Percentiles rank a stretch among this genome's conserved stretches.
Evolutionary conservation across 2,113 vertebrate genomes (phyloP).

Genomic region (Oostethus manadensis): DNA sequence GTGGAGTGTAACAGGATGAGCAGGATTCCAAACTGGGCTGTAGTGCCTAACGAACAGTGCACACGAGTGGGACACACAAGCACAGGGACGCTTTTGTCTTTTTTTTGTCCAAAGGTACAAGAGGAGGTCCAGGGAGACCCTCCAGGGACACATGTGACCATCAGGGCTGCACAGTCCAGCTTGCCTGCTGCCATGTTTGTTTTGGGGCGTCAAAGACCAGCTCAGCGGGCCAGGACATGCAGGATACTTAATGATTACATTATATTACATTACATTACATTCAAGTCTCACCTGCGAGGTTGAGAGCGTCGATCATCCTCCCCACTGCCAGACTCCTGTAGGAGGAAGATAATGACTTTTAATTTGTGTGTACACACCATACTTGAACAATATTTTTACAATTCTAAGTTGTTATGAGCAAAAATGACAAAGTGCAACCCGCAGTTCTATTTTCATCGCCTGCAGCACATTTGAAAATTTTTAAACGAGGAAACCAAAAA

Average conservation of each 20-base stretch:
- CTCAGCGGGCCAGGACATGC: background rate
- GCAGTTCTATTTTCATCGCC: no score
- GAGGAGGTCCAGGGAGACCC: no score
- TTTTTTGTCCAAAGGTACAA: no score
- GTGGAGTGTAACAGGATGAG: conserved; percentile 53
- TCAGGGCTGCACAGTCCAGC: no score
- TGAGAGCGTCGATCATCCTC: conserved; percentile 94
- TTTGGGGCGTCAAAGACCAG: background rate
- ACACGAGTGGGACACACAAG: background rate
- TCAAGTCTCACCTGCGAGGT: conserved; percentile 82
- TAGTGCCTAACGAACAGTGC: conserved; percentile 13
- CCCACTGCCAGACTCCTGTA: conserved; percentile 92
- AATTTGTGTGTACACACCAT: background rate
- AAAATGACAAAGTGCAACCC: no score
- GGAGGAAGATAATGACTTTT: background rate
- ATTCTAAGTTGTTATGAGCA: no score
- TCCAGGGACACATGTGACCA: no score
- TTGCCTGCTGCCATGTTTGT: background rate
- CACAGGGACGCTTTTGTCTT: no score
- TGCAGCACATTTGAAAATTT: no score
- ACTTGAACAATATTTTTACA: no score
- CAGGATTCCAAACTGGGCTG: conserved; percentile 46
- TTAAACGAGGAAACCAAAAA: no score
- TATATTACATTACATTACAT: no score
- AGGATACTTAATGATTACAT: conserved; percentile 3